These are phyloP conservation scores for Ceratotherium simum DNA, from an alignment of 2,113 vertebrate genomes.

Conservation along the genomic window DNA sequence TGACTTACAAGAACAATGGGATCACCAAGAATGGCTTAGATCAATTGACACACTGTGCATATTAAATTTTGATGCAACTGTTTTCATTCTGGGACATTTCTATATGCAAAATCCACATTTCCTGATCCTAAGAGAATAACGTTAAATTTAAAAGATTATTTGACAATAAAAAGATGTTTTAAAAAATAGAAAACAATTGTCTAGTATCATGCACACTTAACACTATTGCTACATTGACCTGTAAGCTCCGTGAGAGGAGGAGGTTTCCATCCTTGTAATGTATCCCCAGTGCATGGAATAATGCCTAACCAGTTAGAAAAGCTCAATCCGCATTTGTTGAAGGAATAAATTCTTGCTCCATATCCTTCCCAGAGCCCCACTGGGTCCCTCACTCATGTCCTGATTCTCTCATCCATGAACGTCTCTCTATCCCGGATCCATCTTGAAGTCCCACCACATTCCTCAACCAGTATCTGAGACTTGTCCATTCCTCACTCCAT, in stretches of 20 bases:
- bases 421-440: not conserved
- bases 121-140: not conserved
- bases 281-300: not conserved
- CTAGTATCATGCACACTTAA: not conserved
- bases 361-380: not conserved
- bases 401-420: not conserved
- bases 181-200: not conserved
- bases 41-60: not conserved
- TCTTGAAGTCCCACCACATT: not conserved
- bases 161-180: not conserved
- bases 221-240: not conserved
- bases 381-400: not conserved
- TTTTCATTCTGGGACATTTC: not conserved
- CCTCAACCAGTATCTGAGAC: not conserved
- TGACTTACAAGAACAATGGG: not conserved
- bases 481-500: not conserved
- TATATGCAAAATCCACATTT: not conserved
- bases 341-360: not conserved
- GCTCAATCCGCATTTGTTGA: not conserved
- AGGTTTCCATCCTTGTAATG: not conserved
- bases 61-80: not conserved
- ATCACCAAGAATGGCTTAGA: not conserved
- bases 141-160: constrained; percentile 31
- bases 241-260: not conserved
- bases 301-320: not conserved